phyloP scores from a whole-genome alignment of 1,140 invertebrate genomes.

The Drosophila subobscura region DNA sequence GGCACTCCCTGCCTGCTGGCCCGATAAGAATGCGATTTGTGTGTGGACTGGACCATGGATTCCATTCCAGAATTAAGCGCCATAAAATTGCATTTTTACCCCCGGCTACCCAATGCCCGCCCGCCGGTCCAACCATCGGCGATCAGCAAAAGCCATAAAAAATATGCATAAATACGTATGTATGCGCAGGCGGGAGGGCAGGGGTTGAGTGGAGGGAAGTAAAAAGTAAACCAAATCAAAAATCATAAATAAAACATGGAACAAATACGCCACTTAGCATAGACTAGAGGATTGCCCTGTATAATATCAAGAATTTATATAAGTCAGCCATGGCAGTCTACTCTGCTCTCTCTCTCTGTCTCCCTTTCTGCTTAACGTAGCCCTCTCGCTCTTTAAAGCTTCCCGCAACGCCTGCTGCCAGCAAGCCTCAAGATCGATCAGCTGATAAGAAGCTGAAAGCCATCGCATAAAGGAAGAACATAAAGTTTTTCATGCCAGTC shows the following conservation, averaged over 20 bases:
- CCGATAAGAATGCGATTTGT: constrained; percentile 64
- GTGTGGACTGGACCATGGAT: constrained; percentile 46
- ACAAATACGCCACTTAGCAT: neutral
- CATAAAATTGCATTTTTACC: constrained; percentile 78
- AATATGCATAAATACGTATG: neutral
- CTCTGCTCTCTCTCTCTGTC: too few relatives aligned
- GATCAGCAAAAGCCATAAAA: constrained; percentile 62
- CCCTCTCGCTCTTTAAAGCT: too few relatives aligned
- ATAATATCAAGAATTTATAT: too few relatives aligned
- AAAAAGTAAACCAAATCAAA: constrained; percentile 37
- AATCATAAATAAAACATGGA: constrained; percentile 70
- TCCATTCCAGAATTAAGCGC: constrained; percentile 80
- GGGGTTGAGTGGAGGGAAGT: constrained; percentile 3
- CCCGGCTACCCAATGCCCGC: neutral
- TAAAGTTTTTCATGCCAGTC: too few relatives aligned
- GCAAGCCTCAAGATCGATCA: too few relatives aligned
- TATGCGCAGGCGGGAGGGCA: constrained; percentile 34
- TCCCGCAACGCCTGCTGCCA: too few relatives aligned
- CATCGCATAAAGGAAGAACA: too few relatives aligned
- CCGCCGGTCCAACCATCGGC: constrained; percentile 32
- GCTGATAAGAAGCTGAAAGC: too few relatives aligned
- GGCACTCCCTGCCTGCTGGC: constrained; percentile 19
- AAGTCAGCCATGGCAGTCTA: too few relatives aligned
- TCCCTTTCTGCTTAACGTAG: too few relatives aligned
- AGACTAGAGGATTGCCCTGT: too few relatives aligned